Conservation (phyloP, 1,140 invertebrate genomes). For the Drosophila miranda region DNA sequence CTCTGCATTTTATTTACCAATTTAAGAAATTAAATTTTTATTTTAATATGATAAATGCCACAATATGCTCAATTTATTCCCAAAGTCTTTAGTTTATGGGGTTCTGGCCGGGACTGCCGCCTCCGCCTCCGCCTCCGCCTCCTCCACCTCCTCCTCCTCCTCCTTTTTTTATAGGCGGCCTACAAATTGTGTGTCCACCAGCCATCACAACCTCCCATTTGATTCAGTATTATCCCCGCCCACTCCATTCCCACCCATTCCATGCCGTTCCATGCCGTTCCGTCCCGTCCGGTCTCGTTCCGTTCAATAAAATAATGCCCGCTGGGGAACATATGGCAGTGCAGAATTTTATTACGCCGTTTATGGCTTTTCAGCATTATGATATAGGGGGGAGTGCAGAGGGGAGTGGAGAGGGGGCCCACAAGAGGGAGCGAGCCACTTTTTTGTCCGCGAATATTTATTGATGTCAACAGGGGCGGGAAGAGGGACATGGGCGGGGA, state of each 20-base stretch:
- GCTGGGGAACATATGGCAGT: conserved; percentile 79
- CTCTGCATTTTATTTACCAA: conserved; percentile 57
- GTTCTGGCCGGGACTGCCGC: conserved; percentile 10
- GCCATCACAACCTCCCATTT: conserved; percentile 20
- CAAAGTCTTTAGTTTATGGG: conserved; percentile 79
- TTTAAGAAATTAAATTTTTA: conserved; percentile 72
- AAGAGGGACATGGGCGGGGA: background rate
- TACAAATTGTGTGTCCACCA: conserved; percentile 67
- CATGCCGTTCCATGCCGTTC: no score
- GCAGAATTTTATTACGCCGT: conserved; percentile 79
- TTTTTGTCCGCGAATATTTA: conserved; percentile 74
- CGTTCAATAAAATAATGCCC: conserved; percentile 78
- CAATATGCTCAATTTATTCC: conserved; percentile 75
- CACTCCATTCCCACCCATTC: conserved; percentile 15
- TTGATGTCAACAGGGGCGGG: conserved; percentile 70
- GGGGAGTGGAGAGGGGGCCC: background rate
- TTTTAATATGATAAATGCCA: conserved; percentile 73
- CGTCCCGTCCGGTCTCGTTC: conserved; percentile 23
- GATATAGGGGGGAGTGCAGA: conserved; percentile 37
- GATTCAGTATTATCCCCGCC: conserved; percentile 23
- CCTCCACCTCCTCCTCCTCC: conserved; percentile 22
- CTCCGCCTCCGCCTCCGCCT: conserved; percentile 16
- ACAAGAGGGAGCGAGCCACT: background rate
- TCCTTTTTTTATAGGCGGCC: conserved; percentile 34
- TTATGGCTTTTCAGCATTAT: conserved; percentile 78